Percentiles rank a stretch among this genome's conserved stretches.
Evolutionary conservation across 2,888 invertebrate genomes (phyloP).

Genomic region (Eupsilia transversa): DNA sequence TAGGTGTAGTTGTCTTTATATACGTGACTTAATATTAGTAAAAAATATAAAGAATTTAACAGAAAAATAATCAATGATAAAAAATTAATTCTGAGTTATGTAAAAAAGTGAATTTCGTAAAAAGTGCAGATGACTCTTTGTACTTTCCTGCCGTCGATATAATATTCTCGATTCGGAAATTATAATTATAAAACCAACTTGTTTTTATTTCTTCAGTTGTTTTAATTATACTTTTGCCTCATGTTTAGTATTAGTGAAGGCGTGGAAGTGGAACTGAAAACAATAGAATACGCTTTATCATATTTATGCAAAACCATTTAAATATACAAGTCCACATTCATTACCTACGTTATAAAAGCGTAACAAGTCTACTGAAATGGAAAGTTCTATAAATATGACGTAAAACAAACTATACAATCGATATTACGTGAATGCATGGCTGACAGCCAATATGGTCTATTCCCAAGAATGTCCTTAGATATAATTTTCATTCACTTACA

Average conservation of each 20-base stretch:
- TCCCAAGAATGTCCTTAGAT: neutral
- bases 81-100: no score
- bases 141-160: no score
- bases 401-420: neutral
- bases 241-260: neutral
- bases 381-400: neutral
- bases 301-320: neutral
- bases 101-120: no score
- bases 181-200: neutral
- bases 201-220: no score
- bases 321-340: neutral
- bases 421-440: neutral
- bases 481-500: neutral
- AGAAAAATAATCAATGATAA: no score
- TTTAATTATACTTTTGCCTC: neutral
- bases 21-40: no score
- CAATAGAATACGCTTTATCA: neutral
- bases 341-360: neutral
- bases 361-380: neutral
- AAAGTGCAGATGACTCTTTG: no score
- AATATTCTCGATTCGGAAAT: neutral
- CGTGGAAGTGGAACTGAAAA: neutral
- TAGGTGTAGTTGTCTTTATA: no score
- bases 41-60: no score
- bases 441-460: neutral